These are phyloP conservation scores for Mactromeris polynyma DNA, from an alignment of 2,888 invertebrate species.

Conservation along the genomic window DNA sequence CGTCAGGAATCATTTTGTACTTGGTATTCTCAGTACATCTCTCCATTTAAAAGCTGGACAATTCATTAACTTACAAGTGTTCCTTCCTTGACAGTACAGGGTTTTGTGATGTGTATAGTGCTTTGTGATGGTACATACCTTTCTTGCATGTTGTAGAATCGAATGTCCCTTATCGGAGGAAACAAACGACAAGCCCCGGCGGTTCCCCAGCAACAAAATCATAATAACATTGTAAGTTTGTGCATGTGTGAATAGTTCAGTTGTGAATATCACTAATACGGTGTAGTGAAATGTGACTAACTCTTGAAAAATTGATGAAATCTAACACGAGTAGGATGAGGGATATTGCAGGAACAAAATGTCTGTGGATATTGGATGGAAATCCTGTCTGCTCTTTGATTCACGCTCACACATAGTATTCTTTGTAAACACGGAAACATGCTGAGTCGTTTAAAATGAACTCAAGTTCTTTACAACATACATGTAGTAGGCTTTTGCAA, in stretches of 20 bases:
- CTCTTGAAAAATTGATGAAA: background rate
- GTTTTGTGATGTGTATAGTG: conserved; percentile 7
- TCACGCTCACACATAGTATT: background rate
- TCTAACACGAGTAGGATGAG: background rate
- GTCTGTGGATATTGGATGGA: background rate
- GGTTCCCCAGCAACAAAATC: conserved; percentile 60
- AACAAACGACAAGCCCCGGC: conserved; percentile 76
- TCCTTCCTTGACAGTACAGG: background rate
- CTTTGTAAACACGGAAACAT: background rate
- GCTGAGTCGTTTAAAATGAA: no score
- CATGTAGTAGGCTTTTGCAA: no score
- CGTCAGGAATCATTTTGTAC: no score
- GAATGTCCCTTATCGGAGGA: conserved; percentile 51
- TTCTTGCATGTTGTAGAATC: conserved; percentile 70
- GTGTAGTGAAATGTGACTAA: background rate
- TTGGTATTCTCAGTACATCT: no score
- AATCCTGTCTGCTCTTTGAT: background rate
- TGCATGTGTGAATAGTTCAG: background rate
- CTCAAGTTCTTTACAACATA: no score
- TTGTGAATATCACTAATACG: background rate
- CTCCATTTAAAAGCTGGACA: background rate
- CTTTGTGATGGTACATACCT: conserved; percentile 32
- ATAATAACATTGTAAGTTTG: conserved; percentile 67
- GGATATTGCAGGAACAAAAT: background rate
- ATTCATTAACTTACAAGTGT: background rate